phyloP scores from a whole-genome alignment of 2,797 vertebrate genomes.

The Pygocentrus nattereri region DNA sequence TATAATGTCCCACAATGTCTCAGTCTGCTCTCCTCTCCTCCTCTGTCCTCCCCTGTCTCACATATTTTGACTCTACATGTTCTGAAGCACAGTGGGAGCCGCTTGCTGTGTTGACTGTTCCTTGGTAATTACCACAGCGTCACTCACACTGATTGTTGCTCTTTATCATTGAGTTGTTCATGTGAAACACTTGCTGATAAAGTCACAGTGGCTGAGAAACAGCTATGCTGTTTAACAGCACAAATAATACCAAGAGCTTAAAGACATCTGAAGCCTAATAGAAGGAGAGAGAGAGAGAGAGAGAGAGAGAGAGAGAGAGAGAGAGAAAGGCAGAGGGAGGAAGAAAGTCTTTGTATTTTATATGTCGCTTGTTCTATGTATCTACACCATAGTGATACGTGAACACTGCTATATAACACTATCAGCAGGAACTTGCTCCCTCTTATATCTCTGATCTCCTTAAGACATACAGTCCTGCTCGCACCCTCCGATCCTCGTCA shows the following conservation, averaged over 20 bases:
- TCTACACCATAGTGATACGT: too few species aligned
- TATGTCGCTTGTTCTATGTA: too few species aligned
- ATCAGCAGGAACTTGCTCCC: too few species aligned
- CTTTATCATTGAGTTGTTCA: constrained; percentile 73
- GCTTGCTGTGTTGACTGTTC: neutral
- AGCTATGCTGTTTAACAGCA: constrained; percentile 68
- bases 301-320: constrained; percentile 25
- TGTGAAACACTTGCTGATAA: constrained; percentile 70
- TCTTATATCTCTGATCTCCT: too few species aligned
- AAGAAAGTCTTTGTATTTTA: neutral
- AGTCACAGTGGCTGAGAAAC: constrained; percentile 59
- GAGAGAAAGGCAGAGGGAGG: neutral
- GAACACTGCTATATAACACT: too few species aligned
- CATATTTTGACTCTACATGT: neutral
- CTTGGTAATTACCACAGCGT: constrained; percentile 37
- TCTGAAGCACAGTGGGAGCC: neutral
- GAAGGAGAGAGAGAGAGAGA: constrained; percentile 17
- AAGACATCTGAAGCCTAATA: constrained; percentile 71
- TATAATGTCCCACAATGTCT: neutral
- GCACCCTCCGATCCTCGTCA: too few species aligned
- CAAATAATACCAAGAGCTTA: constrained; percentile 67
- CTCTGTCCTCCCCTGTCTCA: neutral
- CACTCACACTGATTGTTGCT: constrained; percentile 50
- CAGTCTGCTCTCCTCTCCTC: neutral
- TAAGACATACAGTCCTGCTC: too few species aligned